phyloP scores from a whole-genome alignment of 37 sponge, comb jelly and placozoan species.

The Dysidea cf. avara region DNA sequence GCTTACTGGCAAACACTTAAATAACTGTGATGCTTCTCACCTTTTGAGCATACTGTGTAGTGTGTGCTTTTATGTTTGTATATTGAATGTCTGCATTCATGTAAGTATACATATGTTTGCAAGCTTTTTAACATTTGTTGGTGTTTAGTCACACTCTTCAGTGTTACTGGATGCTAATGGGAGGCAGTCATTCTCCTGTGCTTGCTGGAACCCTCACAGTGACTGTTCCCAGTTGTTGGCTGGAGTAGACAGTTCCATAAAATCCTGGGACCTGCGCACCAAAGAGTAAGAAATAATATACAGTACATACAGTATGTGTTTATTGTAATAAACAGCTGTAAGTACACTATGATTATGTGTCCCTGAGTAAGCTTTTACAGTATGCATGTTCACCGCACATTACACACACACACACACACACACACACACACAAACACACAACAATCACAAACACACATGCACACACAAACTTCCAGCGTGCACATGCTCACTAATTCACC shows the following conservation, averaged over 20 bases:
- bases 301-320: background rate
- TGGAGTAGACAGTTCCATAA: conserved; percentile 36
- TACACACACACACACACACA: background rate
- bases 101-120: too few relatives aligned
- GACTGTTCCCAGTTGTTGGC: conserved; percentile 49
- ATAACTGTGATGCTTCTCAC: too few relatives aligned
- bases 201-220: conserved; percentile 81
- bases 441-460: background rate
- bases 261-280: conserved; percentile 64
- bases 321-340: background rate
- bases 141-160: too few relatives aligned
- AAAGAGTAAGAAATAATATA: conserved; percentile 43
- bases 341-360: background rate
- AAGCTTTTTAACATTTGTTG: too few relatives aligned
- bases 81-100: too few relatives aligned
- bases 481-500: too few relatives aligned
- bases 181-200: conserved; percentile 32
- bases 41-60: too few relatives aligned
- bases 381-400: background rate
- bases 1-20: too few relatives aligned
- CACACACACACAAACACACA: background rate
- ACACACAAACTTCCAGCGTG: too few relatives aligned
- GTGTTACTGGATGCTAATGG: conserved; percentile 35
- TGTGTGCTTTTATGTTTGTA: too few relatives aligned
- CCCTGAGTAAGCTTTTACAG: background rate